These are phyloP conservation scores for Isurus oxyrinchus DNA, from an alignment of 2,113 vertebrate genomes.

Conservation along the genomic window DNA sequence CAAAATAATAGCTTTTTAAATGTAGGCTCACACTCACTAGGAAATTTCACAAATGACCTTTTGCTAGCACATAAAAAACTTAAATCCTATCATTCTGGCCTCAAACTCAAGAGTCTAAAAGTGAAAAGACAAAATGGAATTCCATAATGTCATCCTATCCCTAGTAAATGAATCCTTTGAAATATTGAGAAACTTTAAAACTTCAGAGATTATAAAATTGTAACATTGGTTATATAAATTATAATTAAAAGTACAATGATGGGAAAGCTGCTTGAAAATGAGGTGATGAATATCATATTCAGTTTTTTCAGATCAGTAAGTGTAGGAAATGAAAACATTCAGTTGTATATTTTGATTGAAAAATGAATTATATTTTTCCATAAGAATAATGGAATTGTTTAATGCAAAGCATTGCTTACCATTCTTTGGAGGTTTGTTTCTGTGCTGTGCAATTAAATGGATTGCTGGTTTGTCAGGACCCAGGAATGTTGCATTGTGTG, in stretches of 20 bases:
- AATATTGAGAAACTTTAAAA: background rate
- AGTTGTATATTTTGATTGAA: background rate
- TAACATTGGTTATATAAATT: background rate
- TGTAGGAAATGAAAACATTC: background rate
- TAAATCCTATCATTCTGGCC: background rate
- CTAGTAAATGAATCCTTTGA: background rate
- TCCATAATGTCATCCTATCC: no score
- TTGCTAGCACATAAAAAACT: background rate
- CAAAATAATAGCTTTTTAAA: background rate
- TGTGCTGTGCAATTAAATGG: background rate
- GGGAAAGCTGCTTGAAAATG: background rate
- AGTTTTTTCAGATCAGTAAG: background rate
- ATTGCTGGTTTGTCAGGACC: conserved; percentile 13
- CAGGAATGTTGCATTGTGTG: background rate
- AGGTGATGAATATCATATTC: background rate
- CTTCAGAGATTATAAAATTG: background rate
- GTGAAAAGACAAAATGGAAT: background rate
- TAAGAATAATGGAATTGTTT: background rate
- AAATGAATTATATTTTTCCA: background rate
- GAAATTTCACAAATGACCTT: background rate
- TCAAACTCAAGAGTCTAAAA: background rate
- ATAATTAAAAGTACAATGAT: background rate
- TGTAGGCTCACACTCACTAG: background rate
- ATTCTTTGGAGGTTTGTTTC: background rate
- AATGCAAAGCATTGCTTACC: conserved; percentile 1